A percentile compares a stretch with the other conserved stretches of the same genome.
Conservation (phyloP, 1,140 invertebrate species). For the Platorchestia sp. region DNA sequence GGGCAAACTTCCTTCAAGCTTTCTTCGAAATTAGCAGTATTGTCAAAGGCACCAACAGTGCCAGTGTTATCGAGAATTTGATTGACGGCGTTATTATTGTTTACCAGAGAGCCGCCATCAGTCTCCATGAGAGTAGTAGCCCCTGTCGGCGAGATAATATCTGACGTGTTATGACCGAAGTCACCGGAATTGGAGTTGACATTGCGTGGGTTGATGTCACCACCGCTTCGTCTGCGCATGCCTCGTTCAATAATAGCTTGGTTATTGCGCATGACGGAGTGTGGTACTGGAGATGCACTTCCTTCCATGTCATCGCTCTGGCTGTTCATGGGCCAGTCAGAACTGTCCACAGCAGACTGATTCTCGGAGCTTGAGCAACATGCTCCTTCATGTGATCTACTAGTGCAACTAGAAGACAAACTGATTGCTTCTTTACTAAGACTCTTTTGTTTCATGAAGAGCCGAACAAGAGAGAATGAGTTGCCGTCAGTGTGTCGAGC, state of each 20-base stretch:
- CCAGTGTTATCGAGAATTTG: conserved; percentile 44
- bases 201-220: conserved; percentile 59
- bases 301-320: conserved; percentile 68
- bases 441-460: conserved; percentile 91
- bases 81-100: conserved; percentile 62
- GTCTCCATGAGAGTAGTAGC: conserved; percentile 60
- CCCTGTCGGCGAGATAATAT: conserved; percentile 56
- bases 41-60: conserved; percentile 62
- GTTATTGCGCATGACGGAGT: conserved; percentile 62
- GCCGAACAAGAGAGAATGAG: conserved; percentile 86
- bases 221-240: conserved; percentile 58
- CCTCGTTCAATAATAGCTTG: conserved; percentile 61
- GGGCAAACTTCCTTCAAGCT: conserved; percentile 69
- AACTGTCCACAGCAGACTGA: conserved; percentile 67
- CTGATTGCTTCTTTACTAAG: conserved; percentile 80
- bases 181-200: conserved; percentile 48
- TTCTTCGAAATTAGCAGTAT: conserved; percentile 69
- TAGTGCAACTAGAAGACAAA: conserved; percentile 66
- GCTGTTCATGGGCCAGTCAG: conserved; percentile 68
- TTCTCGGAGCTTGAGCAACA: conserved; percentile 67
- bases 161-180: conserved; percentile 57
- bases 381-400: conserved; percentile 68
- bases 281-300: conserved; percentile 63
- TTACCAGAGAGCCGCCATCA: conserved; percentile 60
- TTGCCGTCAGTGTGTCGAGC: conserved; percentile 61